These are phyloP conservation scores for Coptodon rendalli DNA, from an alignment of 2,113 vertebrate genomes.

Conservation along the genomic window DNA sequence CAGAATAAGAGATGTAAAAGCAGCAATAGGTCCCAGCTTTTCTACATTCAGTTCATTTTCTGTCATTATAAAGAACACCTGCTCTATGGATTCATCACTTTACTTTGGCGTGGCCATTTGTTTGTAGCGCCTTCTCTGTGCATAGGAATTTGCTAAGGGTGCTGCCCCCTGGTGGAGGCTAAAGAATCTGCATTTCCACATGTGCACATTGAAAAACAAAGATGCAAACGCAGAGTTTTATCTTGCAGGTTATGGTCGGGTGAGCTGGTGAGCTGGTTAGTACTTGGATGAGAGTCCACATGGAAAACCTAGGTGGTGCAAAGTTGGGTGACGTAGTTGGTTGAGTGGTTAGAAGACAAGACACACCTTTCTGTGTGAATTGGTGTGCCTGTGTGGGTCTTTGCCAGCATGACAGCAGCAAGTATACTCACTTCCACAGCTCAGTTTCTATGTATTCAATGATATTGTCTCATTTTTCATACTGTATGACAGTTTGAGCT, in stretches of 20 bases:
- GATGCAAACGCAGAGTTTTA: background rate
- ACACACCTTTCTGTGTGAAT: background rate
- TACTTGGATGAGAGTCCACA: background rate
- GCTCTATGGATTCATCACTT: background rate
- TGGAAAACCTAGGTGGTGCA: background rate
- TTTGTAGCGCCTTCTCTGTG: background rate
- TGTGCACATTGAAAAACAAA: background rate
- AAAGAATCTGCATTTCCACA: background rate
- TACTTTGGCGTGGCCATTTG: background rate
- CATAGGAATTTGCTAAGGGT: background rate
- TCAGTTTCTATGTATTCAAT: background rate
- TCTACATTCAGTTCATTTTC: background rate
- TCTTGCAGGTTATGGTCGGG: background rate
- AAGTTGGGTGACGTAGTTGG: background rate
- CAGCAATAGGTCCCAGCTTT: background rate
- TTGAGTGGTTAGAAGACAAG: background rate
- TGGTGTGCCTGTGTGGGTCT: background rate
- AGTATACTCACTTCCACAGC: fast-evolving
- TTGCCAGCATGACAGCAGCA: background rate
- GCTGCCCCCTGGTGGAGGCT: background rate
- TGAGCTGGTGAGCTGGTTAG: background rate
- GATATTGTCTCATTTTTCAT: background rate
- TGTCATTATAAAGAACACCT: background rate
- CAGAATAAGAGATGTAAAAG: background rate
- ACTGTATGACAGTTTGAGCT: background rate